Evolutionary conservation across 2,888 invertebrate species (phyloP).

Genomic region (Ornithoptera priamus): DNA sequence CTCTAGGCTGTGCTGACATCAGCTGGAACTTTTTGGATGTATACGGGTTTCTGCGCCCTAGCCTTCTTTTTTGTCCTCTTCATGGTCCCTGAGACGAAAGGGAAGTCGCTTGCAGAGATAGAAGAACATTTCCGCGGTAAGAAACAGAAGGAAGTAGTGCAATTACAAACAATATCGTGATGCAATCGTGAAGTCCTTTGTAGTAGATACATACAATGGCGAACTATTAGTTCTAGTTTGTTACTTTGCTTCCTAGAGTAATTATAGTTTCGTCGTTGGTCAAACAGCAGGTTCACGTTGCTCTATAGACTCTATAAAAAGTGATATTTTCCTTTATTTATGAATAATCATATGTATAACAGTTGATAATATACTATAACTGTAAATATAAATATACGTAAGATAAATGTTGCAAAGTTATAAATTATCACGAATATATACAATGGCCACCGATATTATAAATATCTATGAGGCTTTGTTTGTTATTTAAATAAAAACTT

Average conservation of each 20-base stretch:
- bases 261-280: neutral
- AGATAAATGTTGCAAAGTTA: neutral
- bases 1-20: constrained; percentile 65
- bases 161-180: constrained; percentile 45
- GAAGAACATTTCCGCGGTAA: constrained; percentile 71
- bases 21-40: constrained; percentile 80
- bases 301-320: neutral
- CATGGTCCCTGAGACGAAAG: constrained; percentile 84
- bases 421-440: neutral
- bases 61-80: constrained; percentile 77
- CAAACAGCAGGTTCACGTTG: neutral
- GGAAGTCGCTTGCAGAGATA: constrained; percentile 84
- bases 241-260: neutral
- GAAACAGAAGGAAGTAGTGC: constrained; percentile 45
- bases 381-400: neutral
- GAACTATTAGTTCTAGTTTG: neutral
- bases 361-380: neutral
- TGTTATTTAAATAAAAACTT: neutral
- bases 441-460: neutral
- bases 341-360: neutral
- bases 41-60: constrained; percentile 70
- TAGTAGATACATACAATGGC: constrained; percentile 20
- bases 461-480: neutral
- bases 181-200: constrained; percentile 15
- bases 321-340: neutral